Evolutionary conservation across 2,888 invertebrate genomes (phyloP), one percentile per base, ranked within the genome.

Genomic region (Tetranychus piercei): DNA sequence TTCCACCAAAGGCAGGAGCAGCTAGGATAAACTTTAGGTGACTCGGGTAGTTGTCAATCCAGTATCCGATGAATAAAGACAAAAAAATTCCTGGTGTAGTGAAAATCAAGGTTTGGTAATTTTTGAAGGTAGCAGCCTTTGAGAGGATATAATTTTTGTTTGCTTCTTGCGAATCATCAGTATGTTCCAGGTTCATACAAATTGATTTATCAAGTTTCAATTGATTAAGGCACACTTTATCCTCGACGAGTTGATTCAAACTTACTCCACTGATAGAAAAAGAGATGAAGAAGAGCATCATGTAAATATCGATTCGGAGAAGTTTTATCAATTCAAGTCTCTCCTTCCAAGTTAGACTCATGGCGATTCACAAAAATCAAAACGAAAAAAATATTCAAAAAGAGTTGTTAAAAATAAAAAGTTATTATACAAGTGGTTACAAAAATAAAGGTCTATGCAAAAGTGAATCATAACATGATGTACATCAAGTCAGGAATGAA

Each of bases 31-130:
- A 22, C 55, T 74, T 74, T 7, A 65, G 18, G n/a, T 55, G 66
- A 45, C 55, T 55, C 6, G 67, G n/a, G 22, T 70, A 74, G 9
- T 11, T 70, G 70, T 74, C 74, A 20, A 44, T 70, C 74, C 74
- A 74, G 15, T 65, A 70, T 3, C 70, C 74, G 44, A 74, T 44
- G 55, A 74, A 74, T 9, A 74, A 34, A 5, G 70, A 34, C 15
- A 44, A 70, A 11, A 74, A 34, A 9, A 74, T 64, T 15, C 45
- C 44, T 9, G 74, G 74, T 18, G 69, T n/a, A 5, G 70, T 70
- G n/a, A 18, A 8, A 6, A 74, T 74, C 7, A 70, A 1, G 7
- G 20, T 20, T 8, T 11, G 7, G 34, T 74, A 74, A 15, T 66
- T 71, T 8, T n/a, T 44, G 44, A 70, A 70, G 34, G 44, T 34